Evolutionary conservation across 2,888 invertebrate genomes (phyloP), one percentile per base, ranked within the genome.

Genomic region (Thelaira solivaga): DNA sequence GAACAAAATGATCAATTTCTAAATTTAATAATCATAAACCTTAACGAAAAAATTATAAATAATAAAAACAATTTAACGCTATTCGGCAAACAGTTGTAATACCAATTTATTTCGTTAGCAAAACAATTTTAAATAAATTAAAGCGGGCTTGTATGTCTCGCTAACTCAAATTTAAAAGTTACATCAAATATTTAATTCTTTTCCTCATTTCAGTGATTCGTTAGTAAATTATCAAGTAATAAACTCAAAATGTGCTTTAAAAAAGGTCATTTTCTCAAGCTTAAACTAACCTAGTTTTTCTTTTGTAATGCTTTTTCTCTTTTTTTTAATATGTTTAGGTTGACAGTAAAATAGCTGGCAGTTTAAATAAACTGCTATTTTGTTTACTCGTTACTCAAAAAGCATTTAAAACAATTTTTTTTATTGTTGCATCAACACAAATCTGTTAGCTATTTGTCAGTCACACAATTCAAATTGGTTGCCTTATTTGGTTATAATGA

Each of bases 31-130:
- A n/a, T n/a, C n/a, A n/a, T n/a, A n/a, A n/a, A n/a, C n/a, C n/a
- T n/a, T n/a, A n/a, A n/a, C n/a, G n/a, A n/a, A n/a, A n/a, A n/a
- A n/a, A n/a, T n/a, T n/a, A n/a, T n/a, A n/a, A n/a, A n/a, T n/a
- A n/a, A n/a, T n/a, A n/a, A 43, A 26, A 29, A 59, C 39, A 68
- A 59, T 69, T 69, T 69, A 47, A 55, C 64, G 72, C 64, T 64
- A 57, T 64, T 57, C 45, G 11, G 43, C 26, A 29, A 1, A 31
- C 45, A 47, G 26, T 47, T n/a, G 36, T 2, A 64, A 26, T 31
- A 2, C 36, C 39, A 47, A 72, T 39, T 72, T 55, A 16, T 13
- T 26, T 13, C 36, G 55, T 59, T 59, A 72, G 55, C 31, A 72
- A 62, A 11, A 47, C 55, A 72, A 72, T 64, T 47, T 13, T 47